A percentile compares a stretch with the other conserved stretches of the same genome.
Evolutionary conservation across 2,113 vertebrate genomes (phyloP).

Genomic region (Grus americana): DNA sequence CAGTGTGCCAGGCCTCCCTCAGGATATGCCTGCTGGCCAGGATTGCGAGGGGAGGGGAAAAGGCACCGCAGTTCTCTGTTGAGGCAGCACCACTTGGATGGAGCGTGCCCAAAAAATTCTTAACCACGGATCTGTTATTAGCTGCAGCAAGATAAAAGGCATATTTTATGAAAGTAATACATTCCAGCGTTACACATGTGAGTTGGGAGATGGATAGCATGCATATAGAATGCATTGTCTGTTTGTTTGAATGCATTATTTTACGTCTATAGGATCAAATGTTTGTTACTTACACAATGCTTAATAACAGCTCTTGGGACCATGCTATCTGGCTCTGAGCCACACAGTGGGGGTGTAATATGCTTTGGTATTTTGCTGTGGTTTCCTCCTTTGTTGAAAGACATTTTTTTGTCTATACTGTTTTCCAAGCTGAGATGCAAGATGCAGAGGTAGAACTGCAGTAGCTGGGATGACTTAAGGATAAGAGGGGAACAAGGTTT

Average conservation of each 20-base stretch:
- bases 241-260: not conserved
- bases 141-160: conserved; percentile 27
- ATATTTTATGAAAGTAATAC: not conserved
- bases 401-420: not conserved
- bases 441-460: not conserved
- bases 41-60: not conserved
- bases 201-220: not conserved
- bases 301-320: not conserved
- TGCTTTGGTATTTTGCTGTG: not conserved
- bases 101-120: not conserved
- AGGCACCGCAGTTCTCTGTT: not conserved
- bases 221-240: not conserved
- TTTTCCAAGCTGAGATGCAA: not conserved
- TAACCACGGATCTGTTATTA: not conserved
- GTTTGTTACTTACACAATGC: not conserved
- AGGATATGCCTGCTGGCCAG: not conserved
- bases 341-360: not conserved
- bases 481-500: not conserved
- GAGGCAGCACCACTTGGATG: conserved; percentile 4
- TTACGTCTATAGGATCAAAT: not conserved
- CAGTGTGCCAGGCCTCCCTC: not conserved
- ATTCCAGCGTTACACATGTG: not conserved
- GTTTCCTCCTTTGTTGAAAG: not conserved
- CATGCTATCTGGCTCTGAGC: not conserved
- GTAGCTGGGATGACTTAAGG: not conserved